phyloP scores from a whole-genome alignment of 2,797 vertebrate species.

The Sebastes hubbsi region DNA sequence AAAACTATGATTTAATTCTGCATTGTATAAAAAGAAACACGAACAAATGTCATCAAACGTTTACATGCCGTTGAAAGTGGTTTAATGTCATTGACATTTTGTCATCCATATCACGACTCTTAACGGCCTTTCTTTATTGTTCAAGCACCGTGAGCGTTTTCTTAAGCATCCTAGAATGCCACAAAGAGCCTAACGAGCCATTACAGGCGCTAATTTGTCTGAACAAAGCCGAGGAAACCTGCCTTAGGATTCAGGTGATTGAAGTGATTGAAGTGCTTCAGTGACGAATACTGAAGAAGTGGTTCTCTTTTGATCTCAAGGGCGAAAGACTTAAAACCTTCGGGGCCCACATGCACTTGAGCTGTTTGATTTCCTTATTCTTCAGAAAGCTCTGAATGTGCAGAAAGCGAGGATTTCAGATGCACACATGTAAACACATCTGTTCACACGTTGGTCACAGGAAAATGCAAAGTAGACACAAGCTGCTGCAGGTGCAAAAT shows the following conservation, averaged over 20 bases:
- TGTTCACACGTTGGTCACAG: background rate
- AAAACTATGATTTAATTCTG: background rate
- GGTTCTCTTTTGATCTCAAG: conserved; percentile 6
- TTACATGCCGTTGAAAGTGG: background rate
- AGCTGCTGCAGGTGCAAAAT: conserved; percentile 11
- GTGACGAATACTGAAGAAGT: conserved; percentile 8
- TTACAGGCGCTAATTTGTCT: conserved; percentile 40
- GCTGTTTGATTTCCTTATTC: conserved; percentile 22
- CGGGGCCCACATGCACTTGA: background rate
- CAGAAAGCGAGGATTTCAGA: background rate
- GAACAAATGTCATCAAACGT: background rate
- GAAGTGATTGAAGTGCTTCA: conserved; percentile 31
- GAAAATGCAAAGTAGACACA: conserved; percentile 11
- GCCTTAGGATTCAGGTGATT: conserved; percentile 24
- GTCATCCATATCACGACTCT: background rate
- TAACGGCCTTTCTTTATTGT: conserved; percentile 5
- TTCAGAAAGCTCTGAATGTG: conserved; percentile 7
- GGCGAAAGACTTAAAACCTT: conserved; percentile 27
- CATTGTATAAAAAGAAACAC: background rate
- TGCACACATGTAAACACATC: background rate
- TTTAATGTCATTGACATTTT: conserved; percentile 7
- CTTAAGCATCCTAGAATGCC: background rate
- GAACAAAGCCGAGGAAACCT: conserved; percentile 23
- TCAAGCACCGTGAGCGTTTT: background rate
- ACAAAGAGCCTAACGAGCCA: conserved; percentile 33